A percentile compares a stretch with the other conserved stretches of the same genome.
phyloP scores from a whole-genome alignment of 1,140 invertebrate species.

The Drosophila erecta region DNA sequence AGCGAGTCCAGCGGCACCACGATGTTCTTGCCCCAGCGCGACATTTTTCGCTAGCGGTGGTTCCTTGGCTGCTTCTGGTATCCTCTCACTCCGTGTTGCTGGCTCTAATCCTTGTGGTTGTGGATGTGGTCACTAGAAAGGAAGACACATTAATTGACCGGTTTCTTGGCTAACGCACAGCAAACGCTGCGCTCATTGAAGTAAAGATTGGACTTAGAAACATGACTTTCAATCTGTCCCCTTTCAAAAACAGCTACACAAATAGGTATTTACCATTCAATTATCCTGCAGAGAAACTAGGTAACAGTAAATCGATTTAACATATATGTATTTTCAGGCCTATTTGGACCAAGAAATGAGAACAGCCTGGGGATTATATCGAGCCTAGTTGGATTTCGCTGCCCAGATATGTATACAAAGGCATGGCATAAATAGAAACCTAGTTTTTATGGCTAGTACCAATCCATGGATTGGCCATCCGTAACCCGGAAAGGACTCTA shows the following conservation, averaged over 20 bases:
- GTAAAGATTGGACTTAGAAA: too few species aligned
- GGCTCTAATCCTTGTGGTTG: slow-evolving; percentile 21
- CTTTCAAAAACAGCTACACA: not conserved
- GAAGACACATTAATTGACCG: not conserved
- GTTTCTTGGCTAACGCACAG: too few species aligned
- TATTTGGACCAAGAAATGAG: not conserved
- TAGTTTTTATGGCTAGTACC: not conserved
- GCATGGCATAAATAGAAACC: not conserved
- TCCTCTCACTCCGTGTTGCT: slow-evolving; percentile 16
- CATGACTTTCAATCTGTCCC: too few species aligned
- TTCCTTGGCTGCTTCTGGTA: slow-evolving; percentile 5
- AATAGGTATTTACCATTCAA: not conserved
- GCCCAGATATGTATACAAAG: not conserved
- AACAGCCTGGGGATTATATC: not conserved
- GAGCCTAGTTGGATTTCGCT: not conserved
- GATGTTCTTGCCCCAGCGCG: slow-evolving; percentile 87
- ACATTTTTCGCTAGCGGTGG: slow-evolving; percentile 84
- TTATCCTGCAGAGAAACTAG: not conserved
- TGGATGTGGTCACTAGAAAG: slow-evolving; percentile 22
- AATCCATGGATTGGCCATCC: not conserved
- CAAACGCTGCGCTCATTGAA: not conserved
- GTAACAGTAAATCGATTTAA: not conserved
- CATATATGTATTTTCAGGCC: not conserved
- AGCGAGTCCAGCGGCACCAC: slow-evolving; percentile 87
- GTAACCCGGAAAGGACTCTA: not conserved